Base-by-base conservation (phyloP, 2,888 invertebrate genomes). In the Thalpophila matura region DNA sequence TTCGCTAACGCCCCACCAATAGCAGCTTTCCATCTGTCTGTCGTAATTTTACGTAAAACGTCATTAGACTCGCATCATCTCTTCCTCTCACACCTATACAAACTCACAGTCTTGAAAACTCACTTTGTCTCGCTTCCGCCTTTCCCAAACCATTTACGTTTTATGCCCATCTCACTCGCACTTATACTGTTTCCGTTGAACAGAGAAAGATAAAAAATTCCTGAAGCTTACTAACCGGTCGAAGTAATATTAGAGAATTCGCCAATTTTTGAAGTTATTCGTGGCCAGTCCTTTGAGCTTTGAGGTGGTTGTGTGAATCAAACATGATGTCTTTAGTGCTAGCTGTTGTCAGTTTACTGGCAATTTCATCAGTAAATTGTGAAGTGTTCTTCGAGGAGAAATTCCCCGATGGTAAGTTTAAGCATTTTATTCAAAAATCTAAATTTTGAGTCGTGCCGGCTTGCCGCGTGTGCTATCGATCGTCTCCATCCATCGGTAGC, bases 311-410 rank as follows among this genome's bases (percentile, higher is more conserved):
- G 83, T 82, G 89, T 88, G 86, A 87, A 90, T 91, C 87, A 91
- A 95, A 80, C 94, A 96, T 96, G 96, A 95, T 94, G 84, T 92
- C 90, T 72, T 80, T 94, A 86, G 86, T 95, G 83, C 88, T 96
- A 89, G 89, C 95, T 81, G 88, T 96, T 88, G 95, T 96, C 91
- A 93, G 96, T 89, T 91, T 96, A 85, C 90, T 96, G 91, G 93
- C 95, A 81, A 87, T 96, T 84, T 95, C 95, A 86, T 89, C 95
- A 82, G 96, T 96, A 79, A 95, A 95, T 84, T 97, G 97, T 84
- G 96, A 97, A 86, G 96, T 98, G 75, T 97, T 95, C 92, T 96
- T 97, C 80, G 97, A 98, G 86, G 98, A 98, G 87, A 97, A 96
- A 83, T 98, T 98, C 93, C 91, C 91, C 42, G 97, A 98, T 92